These are phyloP conservation scores for Sorex araneus DNA, from an alignment of 2,113 vertebrate species.

Conservation along the genomic window DNA sequence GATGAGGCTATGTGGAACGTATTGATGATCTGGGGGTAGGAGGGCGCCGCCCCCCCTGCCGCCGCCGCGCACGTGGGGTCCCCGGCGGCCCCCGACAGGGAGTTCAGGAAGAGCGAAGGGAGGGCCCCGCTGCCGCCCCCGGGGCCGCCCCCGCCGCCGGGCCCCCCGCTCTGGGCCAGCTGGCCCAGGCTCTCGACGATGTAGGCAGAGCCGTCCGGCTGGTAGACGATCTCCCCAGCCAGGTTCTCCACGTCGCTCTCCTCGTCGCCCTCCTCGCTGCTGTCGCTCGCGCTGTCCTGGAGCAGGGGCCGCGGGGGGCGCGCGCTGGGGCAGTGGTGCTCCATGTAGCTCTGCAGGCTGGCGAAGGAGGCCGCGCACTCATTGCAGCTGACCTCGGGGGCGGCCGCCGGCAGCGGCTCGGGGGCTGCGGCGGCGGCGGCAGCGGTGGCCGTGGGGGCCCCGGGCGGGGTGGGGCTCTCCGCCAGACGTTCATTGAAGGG, in stretches of 20 bases:
- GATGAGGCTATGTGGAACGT: slow-evolving; percentile 99
- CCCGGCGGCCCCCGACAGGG: slow-evolving; percentile 92
- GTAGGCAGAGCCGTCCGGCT: slow-evolving; percentile 99
- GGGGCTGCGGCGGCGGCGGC: slow-evolving; percentile 62
- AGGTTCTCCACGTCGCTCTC: slow-evolving; percentile 99
- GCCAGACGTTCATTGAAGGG: slow-evolving; percentile 88
- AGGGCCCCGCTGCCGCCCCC: slow-evolving; percentile 87
- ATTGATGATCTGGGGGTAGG: slow-evolving; percentile 99
- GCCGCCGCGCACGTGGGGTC: slow-evolving; percentile 89
- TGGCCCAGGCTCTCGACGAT: slow-evolving; percentile 99
- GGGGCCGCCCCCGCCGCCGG: slow-evolving; percentile 88
- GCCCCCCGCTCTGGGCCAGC: slow-evolving; percentile 95
- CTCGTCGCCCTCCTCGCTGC: slow-evolving; percentile 94
- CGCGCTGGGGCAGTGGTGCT: slow-evolving; percentile 89
- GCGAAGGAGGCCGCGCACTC: slow-evolving; percentile 90
- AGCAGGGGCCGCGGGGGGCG: slow-evolving; percentile 83
- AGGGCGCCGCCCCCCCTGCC: slow-evolving; percentile 86
- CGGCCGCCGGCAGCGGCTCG: slow-evolving; percentile 83
- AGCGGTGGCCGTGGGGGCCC: too few species aligned
- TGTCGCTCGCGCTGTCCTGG: slow-evolving; percentile 95
- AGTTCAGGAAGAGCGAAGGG: slow-evolving; percentile 94
- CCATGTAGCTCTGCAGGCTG: slow-evolving; percentile 93
- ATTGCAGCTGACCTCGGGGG: slow-evolving; percentile 90
- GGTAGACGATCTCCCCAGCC: slow-evolving; percentile 99
- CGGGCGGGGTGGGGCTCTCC: slow-evolving; percentile 84